Evolutionary conservation across 2,113 vertebrate species (phyloP), one percentile per base, ranked within the genome.

Genomic region (Corythornis madagascariensis): DNA sequence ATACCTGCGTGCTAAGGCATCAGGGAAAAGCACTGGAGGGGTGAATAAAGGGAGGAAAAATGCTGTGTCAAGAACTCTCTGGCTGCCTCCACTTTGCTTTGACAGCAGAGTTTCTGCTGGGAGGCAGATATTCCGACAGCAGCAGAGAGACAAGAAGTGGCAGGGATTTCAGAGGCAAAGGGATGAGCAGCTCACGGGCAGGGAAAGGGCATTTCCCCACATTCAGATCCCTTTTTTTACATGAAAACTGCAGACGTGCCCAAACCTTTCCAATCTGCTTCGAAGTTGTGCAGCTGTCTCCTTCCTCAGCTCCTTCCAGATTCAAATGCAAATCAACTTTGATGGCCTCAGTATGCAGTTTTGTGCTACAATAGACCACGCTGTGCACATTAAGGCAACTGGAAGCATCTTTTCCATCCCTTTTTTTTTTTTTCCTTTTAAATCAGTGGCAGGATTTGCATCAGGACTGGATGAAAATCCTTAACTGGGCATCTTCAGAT

Each of bases 301-400:
- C 81, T 92, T 93, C 93, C 92, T 69, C 90, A 95, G 53, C 90
- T 93, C 73, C 80, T 75, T 92, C 86, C 86, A 90, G 63, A 95
- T 94, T 93, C 86, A 93, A 89, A 95, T 92, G 90, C 86, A 96
- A 95, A 96, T 94, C 89, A 82, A 31, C 93, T 66, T 19, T 84
- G 90, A 96, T 90, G 90, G 95, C 90, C 95, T 73, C 93, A 74
- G 75, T 89, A 69, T 92, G 94, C 79, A 93, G 94, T 93, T 96
- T 88, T 21, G 66, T 90, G 92, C 90, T 92, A 75, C 56, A 83
- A 33, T 57, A 69, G 69, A 61, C 88, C 76, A 73, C 22, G 74
- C 77, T 64, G 22, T 15, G 65, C 80, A 67, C 80, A 42, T 77
- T 67, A 90, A 88, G 83, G 66, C 86, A 88, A 96, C 64, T 57